Conservation (phyloP, 2,113 vertebrate genomes). For the Chaetorhynchus papuensis region DNA sequence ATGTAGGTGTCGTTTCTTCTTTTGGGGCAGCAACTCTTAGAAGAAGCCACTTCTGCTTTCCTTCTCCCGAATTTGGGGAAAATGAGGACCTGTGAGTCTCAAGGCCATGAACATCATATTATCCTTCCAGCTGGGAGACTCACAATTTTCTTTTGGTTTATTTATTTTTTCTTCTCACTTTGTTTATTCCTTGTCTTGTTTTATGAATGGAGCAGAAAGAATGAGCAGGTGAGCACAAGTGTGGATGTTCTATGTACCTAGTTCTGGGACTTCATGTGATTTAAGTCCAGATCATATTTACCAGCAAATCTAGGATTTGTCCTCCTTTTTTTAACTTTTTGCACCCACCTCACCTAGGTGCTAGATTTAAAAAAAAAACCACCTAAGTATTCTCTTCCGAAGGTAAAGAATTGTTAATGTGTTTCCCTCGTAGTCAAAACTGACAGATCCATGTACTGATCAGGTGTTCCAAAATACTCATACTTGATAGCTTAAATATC, state of each 20-base stretch:
- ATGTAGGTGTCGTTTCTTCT: not conserved
- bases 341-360: not conserved
- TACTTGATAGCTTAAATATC: not conserved
- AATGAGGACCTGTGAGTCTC: not conserved
- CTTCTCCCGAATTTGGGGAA: not conserved
- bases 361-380: not conserved
- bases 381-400: not conserved
- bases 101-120: not conserved
- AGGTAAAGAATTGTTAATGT: not conserved
- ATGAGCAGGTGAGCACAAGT: not conserved
- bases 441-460: not conserved
- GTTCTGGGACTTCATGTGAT: not conserved
- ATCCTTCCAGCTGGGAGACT: not conserved
- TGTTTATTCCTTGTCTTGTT: not conserved
- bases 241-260: fast-evolving
- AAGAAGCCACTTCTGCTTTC: constrained; percentile 23
- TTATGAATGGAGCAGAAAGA: not conserved
- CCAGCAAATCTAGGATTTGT: not conserved
- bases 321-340: not conserved
- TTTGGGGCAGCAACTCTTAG: not conserved
- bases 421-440: not conserved
- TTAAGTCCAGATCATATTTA: not conserved
- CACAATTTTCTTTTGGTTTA: not conserved
- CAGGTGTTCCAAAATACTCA: not conserved
- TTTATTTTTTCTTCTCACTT: not conserved